Evolutionary conservation across 1,140 invertebrate genomes (phyloP).

Genomic region (Drosophila rhopaloa): DNA sequence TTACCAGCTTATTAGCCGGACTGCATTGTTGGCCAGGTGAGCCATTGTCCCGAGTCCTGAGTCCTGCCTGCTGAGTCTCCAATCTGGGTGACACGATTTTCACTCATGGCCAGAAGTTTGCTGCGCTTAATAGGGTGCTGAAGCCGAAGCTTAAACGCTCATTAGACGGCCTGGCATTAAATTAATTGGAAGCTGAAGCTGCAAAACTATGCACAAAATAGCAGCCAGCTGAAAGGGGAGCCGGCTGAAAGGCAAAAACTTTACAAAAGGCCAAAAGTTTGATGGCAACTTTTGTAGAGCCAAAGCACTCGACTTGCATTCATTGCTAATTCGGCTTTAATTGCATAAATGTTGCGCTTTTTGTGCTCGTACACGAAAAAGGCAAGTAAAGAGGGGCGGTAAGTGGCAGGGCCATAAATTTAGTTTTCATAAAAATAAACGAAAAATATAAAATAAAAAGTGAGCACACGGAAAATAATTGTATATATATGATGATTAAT

Average conservation of each 20-base stretch:
- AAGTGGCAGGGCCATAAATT: slow-evolving; percentile 65
- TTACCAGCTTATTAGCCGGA: slow-evolving; percentile 28
- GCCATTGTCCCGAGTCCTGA: neutral
- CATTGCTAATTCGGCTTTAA: slow-evolving; percentile 83
- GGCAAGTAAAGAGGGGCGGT: slow-evolving; percentile 18
- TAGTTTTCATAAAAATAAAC: slow-evolving; percentile 50
- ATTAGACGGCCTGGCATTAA: slow-evolving; percentile 79
- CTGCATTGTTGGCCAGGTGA: slow-evolving; percentile 28
- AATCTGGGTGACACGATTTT: slow-evolving; percentile 20
- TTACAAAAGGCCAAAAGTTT: slow-evolving; percentile 82
- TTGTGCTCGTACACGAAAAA: slow-evolving; percentile 60
- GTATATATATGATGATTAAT: neutral
- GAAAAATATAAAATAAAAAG: slow-evolving; percentile 35
- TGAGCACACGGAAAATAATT: neutral
- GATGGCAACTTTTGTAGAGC: slow-evolving; percentile 78
- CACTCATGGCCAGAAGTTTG: slow-evolving; percentile 17
- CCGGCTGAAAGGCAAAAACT: slow-evolving; percentile 64
- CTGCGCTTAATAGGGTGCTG: slow-evolving; percentile 34
- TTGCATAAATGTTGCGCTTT: slow-evolving; percentile 82
- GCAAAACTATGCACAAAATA: slow-evolving; percentile 59
- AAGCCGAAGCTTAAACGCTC: slow-evolving; percentile 75
- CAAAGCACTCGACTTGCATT: slow-evolving; percentile 80
- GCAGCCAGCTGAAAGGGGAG: slow-evolving; percentile 11
- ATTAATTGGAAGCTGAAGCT: slow-evolving; percentile 80
- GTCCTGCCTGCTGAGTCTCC: neutral